phyloP scores from a whole-genome alignment of 2,113 vertebrate genomes.

The Jacana jacana region DNA sequence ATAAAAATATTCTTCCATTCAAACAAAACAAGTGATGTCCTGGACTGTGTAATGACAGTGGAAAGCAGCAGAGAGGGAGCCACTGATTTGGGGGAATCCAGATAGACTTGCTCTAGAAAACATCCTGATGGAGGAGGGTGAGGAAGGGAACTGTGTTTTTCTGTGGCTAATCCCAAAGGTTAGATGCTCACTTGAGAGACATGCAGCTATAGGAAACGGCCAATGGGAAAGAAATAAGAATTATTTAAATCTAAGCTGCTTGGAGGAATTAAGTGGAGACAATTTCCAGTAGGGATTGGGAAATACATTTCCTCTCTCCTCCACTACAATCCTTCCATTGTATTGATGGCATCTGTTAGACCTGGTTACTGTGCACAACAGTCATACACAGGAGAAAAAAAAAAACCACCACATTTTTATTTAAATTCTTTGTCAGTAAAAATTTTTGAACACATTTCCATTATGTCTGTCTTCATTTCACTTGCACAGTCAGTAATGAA shows the following conservation, averaged over 20 bases:
- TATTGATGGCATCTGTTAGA: conserved; percentile 41
- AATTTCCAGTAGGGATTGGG: conserved; percentile 59
- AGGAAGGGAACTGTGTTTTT: not conserved
- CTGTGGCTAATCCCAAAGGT: not conserved
- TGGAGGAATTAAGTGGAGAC: conserved; percentile 49
- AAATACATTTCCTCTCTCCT: conserved; percentile 48
- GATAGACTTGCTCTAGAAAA: not conserved
- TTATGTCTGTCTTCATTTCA: conserved; percentile 53
- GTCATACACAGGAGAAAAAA: conserved; percentile 6
- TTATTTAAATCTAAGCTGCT: conserved; percentile 21
- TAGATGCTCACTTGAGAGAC: not conserved
- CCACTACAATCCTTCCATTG: conserved; percentile 45
- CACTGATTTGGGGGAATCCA: not conserved
- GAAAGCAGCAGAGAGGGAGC: not conserved
- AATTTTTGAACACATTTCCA: conserved; percentile 35
- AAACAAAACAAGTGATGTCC: not conserved
- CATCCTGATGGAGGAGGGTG: not conserved
- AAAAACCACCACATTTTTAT: not conserved
- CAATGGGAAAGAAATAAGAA: not conserved
- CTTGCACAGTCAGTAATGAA: conserved; percentile 45
- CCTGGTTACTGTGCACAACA: not conserved
- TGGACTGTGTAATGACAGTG: not conserved
- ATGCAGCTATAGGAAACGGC: not conserved
- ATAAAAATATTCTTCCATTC: not conserved
- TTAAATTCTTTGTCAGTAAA: conserved; percentile 29